Base-by-base conservation (phyloP, 2,888 invertebrate species). In the Altica lythri region DNA sequence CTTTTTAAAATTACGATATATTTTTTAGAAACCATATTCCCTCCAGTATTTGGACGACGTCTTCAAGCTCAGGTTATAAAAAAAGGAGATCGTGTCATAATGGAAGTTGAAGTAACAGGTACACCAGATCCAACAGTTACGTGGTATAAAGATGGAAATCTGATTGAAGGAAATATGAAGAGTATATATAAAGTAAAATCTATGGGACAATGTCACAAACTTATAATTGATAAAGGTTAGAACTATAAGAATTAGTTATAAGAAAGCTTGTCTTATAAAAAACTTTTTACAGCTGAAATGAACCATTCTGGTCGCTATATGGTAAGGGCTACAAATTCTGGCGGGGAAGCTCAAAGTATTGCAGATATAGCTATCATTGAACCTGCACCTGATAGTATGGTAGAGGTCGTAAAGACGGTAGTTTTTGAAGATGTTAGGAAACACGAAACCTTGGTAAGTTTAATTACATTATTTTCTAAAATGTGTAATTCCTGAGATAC, bases 311-410 rank as follows among this genome's bases (percentile, higher is more conserved):
- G 91, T 43, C 86, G 88, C 66, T 90, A 87, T 67, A 88, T 86
- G 83, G 88, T 88, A 9, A 80, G 81, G 61, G 90, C 89, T 6
- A 81, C 81, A 0, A 90, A 90, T 71, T 80, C 84, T 44, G 88
- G 86, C 12, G 90, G 90, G n/a, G 89, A 89, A 76, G 88, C 89
- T n/a, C 85, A 86, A 72, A 88, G 89, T 74, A 86, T 87, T 59
- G 90, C 90, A 5, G 89, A 90, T 69, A 85, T 90, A 62, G 84
- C 86, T 52, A 86, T 90, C 25, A 80, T 85, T 59, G 87, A 87
- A 67, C 84, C 85, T 44, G 83, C 85, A 3, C 85, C 85, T 0
- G 85, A 85, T 60, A 83, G 84, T 9, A 82, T 84, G 83, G 79
- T 84, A 10, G 85, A 85, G 73, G 82, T 84, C 38, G 83, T 85